These are phyloP conservation scores for Propithecus coquereli DNA, from an alignment of 2,113 vertebrate genomes.

Conservation along the genomic window DNA sequence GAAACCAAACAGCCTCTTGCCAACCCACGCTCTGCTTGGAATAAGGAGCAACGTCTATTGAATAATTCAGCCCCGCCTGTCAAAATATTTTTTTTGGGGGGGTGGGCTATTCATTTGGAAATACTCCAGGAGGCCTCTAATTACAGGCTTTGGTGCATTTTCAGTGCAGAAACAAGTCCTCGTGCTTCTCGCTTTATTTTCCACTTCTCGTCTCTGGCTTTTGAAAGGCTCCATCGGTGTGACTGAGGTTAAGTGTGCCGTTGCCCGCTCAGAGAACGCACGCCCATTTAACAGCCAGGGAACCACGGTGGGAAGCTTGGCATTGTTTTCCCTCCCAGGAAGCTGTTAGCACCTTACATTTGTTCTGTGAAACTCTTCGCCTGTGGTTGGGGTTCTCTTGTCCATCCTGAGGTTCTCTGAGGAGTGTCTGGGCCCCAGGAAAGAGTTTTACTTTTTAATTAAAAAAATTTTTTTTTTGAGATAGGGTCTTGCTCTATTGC, in stretches of 20 bases:
- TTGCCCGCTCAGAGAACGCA: background rate
- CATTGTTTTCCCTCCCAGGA: background rate
- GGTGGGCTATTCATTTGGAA: slow-evolving; percentile 49
- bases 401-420: background rate
- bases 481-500: too few species aligned
- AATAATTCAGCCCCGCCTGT: slow-evolving; percentile 28
- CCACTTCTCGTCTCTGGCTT: background rate
- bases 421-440: background rate
- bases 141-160: background rate
- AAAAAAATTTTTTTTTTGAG: too few species aligned
- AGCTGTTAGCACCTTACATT: background rate
- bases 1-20: slow-evolving; percentile 11
- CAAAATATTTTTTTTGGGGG: slow-evolving; percentile 58
- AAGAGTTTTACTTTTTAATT: background rate
- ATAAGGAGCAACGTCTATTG: background rate
- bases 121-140: slow-evolving; percentile 18
- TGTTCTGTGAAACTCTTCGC: background rate
- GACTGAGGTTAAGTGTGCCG: background rate
- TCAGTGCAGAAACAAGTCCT: accelerated
- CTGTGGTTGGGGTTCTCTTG: background rate
- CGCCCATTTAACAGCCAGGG: background rate
- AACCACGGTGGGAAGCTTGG: background rate
- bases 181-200: background rate
- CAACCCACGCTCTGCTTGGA: slow-evolving; percentile 42
- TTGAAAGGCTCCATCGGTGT: background rate